phyloP scores from a whole-genome alignment of 2,888 invertebrate genomes.

The Dryomyza anilis region DNA sequence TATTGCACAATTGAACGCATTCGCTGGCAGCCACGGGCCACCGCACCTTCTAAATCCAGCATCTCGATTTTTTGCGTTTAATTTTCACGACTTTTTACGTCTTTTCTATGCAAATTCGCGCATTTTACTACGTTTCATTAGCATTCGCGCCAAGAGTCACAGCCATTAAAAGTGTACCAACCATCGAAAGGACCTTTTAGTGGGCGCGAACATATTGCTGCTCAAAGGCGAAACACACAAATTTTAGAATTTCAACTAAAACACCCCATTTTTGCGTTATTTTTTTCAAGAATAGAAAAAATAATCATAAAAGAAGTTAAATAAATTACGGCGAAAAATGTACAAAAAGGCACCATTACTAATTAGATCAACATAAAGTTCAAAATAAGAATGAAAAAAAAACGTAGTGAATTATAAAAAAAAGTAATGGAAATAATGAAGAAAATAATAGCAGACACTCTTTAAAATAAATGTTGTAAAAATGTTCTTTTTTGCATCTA shows the following conservation, averaged over 20 bases:
- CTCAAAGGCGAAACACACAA: background rate
- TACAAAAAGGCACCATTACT: constrained; percentile 16
- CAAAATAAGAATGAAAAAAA: background rate
- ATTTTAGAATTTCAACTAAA: constrained; percentile 5
- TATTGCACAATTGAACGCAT: constrained; percentile 20
- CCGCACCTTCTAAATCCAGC: background rate
- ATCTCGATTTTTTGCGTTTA: constrained; percentile 20
- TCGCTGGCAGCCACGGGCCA: background rate
- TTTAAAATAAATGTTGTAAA: too few species aligned
- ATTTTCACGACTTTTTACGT: constrained; percentile 32
- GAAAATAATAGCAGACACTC: background rate
- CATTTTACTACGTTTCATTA: constrained; percentile 22
- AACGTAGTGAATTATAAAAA: background rate
- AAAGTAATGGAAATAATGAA: background rate
- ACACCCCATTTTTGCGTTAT: constrained; percentile 1
- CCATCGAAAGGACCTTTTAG: constrained; percentile 15
- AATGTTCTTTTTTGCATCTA: too few species aligned
- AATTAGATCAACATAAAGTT: constrained; percentile 25
- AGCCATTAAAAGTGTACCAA: background rate
- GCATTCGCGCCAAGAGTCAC: background rate
- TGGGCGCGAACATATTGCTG: constrained; percentile 30
- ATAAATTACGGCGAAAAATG: constrained; percentile 16
- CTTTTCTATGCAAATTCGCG: constrained; percentile 31
- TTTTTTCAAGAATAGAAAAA: background rate
- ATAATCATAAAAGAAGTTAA: background rate